Evolutionary conservation across 1,140 invertebrate genomes (phyloP).

Genomic region (Drosophila aff.): DNA sequence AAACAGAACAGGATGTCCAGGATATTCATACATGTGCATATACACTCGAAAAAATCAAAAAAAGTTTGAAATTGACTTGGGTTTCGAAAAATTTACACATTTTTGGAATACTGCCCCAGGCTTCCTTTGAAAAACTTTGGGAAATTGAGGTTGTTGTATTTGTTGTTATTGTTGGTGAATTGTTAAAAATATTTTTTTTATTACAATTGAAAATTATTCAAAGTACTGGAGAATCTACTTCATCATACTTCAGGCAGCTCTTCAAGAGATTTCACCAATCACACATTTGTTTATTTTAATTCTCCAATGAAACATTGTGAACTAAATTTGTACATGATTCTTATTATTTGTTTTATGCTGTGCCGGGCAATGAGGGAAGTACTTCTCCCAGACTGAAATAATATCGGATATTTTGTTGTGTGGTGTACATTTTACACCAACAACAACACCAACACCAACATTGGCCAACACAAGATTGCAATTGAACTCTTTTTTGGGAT

Average conservation of each 20-base stretch:
- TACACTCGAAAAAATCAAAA: not conserved
- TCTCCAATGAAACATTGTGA: not conserved
- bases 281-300: not conserved
- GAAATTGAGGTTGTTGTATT: not conserved
- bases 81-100: not conserved
- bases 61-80: not conserved
- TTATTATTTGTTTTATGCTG: not conserved
- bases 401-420: slow-evolving; percentile 7
- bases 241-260: not conserved
- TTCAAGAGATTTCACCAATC: not conserved
- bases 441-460: not conserved
- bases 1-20: slow-evolving; percentile 28
- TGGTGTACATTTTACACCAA: slow-evolving; percentile 13
- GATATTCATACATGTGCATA: not conserved
- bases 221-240: too few species aligned
- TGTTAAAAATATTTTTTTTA: not conserved
- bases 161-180: not conserved
- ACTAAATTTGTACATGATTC: not conserved
- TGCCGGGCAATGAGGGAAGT: not conserved
- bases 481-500: slow-evolving; percentile 59
- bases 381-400: not conserved
- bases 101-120: not conserved
- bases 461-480: slow-evolving; percentile 53
- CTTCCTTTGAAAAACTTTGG: not conserved
- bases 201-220: not conserved